Conservation (phyloP, 2,797 vertebrate genomes). For the Perdix hodgsoniae region DNA sequence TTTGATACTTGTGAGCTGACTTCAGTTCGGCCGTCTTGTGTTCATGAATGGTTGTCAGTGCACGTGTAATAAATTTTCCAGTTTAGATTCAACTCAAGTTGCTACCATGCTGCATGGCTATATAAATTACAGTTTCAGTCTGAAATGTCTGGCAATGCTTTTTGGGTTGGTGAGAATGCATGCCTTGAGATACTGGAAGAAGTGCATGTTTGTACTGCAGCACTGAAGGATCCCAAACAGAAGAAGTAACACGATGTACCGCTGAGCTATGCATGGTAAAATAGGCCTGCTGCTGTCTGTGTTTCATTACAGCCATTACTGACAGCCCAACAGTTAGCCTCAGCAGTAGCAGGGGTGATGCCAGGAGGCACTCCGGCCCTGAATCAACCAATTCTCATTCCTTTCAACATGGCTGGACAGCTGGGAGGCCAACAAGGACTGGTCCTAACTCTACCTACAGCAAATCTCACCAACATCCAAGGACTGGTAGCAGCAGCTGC, state of each 20-base stretch:
- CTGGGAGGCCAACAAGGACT: constrained; percentile 97
- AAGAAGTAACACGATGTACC: neutral
- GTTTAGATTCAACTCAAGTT: neutral
- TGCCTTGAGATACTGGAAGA: neutral
- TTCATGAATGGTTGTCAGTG: neutral
- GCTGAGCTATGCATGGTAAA: neutral
- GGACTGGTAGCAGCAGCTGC: constrained; percentile 98
- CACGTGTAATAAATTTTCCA: neutral
- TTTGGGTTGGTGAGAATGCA: neutral
- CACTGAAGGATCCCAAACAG: neutral
- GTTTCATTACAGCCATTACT: constrained; percentile 88
- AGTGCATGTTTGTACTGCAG: neutral
- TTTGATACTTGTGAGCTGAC: neutral
- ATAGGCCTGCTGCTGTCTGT: neutral
- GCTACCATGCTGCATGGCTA: neutral
- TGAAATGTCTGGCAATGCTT: neutral
- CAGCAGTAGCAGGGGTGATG: constrained; percentile 95
- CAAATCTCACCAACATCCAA: constrained; percentile 94
- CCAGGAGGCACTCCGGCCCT: constrained; percentile 90
- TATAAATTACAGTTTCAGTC: neutral
- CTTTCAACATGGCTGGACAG: constrained; percentile 96
- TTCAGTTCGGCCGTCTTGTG: neutral
- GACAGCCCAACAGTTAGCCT: constrained; percentile 96
- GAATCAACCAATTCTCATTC: constrained; percentile 98
- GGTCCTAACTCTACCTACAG: constrained; percentile 95